Evolutionary conservation across 1,140 invertebrate species (phyloP).

Genomic region (Neodiprion lecontei): DNA sequence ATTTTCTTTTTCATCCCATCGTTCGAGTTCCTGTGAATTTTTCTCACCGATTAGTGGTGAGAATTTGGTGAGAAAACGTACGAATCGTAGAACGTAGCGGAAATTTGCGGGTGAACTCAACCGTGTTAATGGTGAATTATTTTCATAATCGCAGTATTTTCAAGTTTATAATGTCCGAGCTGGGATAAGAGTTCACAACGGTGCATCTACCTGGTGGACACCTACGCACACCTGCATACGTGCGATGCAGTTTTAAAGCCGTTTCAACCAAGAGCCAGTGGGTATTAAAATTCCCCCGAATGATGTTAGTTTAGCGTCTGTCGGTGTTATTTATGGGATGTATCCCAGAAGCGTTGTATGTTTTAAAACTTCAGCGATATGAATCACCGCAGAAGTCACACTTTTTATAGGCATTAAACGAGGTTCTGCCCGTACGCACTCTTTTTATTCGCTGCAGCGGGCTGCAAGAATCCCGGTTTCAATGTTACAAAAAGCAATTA

Average conservation of each 20-base stretch:
- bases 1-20: no score
- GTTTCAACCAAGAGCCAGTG: background rate
- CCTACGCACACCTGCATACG: no score
- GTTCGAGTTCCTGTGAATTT: no score
- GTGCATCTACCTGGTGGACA: no score
- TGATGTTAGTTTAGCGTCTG: conserved; percentile 4
- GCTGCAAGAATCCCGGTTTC: background rate
- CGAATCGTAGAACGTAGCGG: background rate
- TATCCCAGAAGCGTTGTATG: background rate
- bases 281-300: background rate
- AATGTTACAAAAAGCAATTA: background rate
- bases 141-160: background rate
- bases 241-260: background rate
- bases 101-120: background rate
- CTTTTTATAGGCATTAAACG: background rate
- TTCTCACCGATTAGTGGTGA: no score
- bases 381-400: background rate
- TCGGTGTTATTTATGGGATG: background rate
- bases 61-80: no score
- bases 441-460: no score
- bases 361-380: background rate
- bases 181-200: no score
- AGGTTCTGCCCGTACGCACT: no score
- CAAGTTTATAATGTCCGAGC: background rate
- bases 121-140: background rate